Evolutionary conservation across 2,797 vertebrate genomes (phyloP), one percentile per base, ranked within the genome.

Genomic region (Anguilla obscura): DNA sequence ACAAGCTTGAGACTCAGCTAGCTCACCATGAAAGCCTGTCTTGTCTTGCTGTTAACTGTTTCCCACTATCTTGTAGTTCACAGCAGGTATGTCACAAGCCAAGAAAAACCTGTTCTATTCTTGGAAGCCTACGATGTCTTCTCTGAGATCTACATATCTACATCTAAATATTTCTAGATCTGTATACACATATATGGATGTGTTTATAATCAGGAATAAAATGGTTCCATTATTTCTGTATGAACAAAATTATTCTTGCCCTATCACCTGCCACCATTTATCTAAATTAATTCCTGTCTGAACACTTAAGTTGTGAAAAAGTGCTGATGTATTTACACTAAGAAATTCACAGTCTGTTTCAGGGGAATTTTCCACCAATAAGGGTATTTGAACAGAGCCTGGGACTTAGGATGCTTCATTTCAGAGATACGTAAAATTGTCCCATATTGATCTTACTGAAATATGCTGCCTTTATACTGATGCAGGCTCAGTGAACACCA

Each of bases 51-150:
- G 54, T 83, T 76, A 33, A 10, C 52, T 48, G 86, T 90, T 90
- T 74, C 86, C 88, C 87, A 87, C 80, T 86, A 84, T 87, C 48
- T 85, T 86, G 86, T 85, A 48, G 3, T 87, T 60, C 74, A 76
- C 85, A 58, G 48, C 52, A 50, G 80, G 88, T 87, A 91, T 90
- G 86, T 82, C 82, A 45, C 66, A 86, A 90, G 88, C 88, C 91
- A 89, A 84, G 91, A 92, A 90, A 91, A 92, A 92, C 91, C 90
- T 71, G 91, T 90, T 90, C 27, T 85, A 56, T 86, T 87, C 54
- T 45, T 30, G 30, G 14, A 63, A 63, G 21, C 21, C 60, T 7
- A 27, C 3, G 9, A 27, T 14, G 91, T 58, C 79, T 88, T 85
- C 58, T 12, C 80, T 40, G 50, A 48, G 69, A 85, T 66, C 48